A percentile compares a stretch with the other conserved stretches of the same genome.
Conservation (phyloP, 2,888 invertebrate genomes). For the Diarsia dahlii region DNA sequence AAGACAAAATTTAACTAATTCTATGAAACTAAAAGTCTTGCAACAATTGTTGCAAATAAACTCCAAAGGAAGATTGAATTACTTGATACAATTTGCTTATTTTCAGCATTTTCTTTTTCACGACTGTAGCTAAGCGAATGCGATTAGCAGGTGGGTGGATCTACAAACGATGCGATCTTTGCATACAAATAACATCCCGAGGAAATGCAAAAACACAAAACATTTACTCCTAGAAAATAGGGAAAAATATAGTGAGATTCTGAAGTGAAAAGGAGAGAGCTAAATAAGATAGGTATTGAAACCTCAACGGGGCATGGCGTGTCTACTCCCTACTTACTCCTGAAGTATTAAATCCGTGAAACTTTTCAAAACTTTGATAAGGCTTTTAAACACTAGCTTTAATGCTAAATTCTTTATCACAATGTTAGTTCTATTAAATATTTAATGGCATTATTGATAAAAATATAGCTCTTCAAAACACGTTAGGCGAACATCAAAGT, state of each 20-base stretch:
- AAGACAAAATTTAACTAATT: background rate
- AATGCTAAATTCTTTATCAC: slow-evolving; percentile 25
- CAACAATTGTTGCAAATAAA: background rate
- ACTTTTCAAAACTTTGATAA: background rate
- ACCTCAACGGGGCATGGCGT: background rate
- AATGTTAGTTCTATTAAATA: slow-evolving; percentile 35
- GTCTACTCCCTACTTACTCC: background rate
- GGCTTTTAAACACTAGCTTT: background rate
- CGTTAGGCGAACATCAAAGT: slow-evolving; percentile 51
- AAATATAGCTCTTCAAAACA: slow-evolving; percentile 47
- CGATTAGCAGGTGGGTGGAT: background rate
- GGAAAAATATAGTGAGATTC: background rate
- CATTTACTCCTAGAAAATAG: background rate
- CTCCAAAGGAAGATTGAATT: background rate
- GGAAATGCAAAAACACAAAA: background rate
- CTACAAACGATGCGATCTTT: background rate
- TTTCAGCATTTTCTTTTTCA: background rate
- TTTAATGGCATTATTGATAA: slow-evolving; percentile 44
- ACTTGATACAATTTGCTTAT: background rate
- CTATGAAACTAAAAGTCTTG: background rate
- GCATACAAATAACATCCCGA: background rate
- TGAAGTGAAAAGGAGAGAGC: background rate
- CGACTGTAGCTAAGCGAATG: background rate
- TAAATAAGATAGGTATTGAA: background rate
- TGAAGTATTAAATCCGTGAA: background rate